Conservation (phyloP, 2,113 vertebrate genomes). For the Tetrax tetrax region DNA sequence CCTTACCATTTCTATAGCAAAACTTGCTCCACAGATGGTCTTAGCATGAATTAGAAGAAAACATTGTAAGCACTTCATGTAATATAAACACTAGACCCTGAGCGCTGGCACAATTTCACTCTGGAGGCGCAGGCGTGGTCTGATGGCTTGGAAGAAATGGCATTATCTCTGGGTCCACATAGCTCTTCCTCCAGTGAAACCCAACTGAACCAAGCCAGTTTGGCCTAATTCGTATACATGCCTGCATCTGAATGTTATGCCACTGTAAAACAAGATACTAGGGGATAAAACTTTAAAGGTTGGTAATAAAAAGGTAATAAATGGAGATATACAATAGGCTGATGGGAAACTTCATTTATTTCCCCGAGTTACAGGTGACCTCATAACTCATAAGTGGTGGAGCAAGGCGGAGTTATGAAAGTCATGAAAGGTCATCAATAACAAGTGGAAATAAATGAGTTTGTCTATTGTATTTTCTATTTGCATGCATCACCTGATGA, state of each 20-base stretch:
- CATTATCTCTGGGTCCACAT: neutral
- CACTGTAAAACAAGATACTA: conserved; percentile 30
- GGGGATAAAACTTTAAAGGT: conserved; percentile 60
- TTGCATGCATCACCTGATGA: neutral
- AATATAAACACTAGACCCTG: neutral
- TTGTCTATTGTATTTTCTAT: conserved; percentile 5
- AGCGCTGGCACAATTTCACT: neutral
- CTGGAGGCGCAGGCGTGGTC: neutral
- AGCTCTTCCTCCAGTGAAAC: neutral
- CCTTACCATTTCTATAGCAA: neutral
- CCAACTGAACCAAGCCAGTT: neutral
- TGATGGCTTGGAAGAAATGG: neutral
- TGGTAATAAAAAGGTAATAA: conserved; percentile 62
- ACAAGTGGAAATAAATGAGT: conserved; percentile 38
- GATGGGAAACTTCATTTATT: conserved; percentile 51
- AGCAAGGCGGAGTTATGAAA: conserved; percentile 8
- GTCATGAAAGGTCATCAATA: conserved; percentile 56
- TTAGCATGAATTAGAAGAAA: neutral
- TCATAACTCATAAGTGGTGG: conserved; percentile 36
- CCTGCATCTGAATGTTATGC: conserved; percentile 11
- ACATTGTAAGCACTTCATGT: neutral
- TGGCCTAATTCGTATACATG: neutral
- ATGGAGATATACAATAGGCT: conserved; percentile 53
- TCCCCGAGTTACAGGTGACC: conserved; percentile 44
- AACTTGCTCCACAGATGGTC: neutral